Evolutionary conservation across 2,113 vertebrate species (phyloP).

Genomic region (Otocyon megalotis): DNA sequence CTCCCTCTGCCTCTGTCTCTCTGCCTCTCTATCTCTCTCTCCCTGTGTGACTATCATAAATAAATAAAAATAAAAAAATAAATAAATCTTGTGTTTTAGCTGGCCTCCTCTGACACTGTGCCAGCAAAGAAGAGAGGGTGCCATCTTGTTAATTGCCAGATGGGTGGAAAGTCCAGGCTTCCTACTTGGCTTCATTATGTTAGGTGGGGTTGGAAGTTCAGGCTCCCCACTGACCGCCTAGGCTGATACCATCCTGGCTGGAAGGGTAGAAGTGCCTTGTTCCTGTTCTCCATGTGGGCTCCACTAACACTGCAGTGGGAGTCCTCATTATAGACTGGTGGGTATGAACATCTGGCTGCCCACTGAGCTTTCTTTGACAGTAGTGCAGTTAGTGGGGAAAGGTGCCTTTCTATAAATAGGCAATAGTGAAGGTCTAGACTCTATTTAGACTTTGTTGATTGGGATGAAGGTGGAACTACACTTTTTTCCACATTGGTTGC

Average conservation of each 20-base stretch:
- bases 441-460: neutral
- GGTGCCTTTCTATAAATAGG: neutral
- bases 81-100: neutral
- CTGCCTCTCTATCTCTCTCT: too few relatives aligned
- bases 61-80: too few relatives aligned
- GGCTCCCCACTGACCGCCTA: neutral
- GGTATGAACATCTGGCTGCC: neutral
- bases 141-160: neutral
- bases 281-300: neutral
- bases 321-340: neutral
- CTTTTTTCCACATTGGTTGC: neutral
- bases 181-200: neutral
- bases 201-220: neutral
- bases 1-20: too few relatives aligned
- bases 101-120: neutral
- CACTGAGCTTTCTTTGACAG: neutral
- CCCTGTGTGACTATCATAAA: too few relatives aligned
- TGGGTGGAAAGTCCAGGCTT: neutral
- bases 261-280: neutral
- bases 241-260: neutral
- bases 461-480: neutral
- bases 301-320: neutral
- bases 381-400: neutral
- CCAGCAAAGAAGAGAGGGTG: neutral
- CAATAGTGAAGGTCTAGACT: neutral